Evolutionary conservation across 2,113 vertebrate species (phyloP).

Genomic region (Takifugu flavidus): DNA sequence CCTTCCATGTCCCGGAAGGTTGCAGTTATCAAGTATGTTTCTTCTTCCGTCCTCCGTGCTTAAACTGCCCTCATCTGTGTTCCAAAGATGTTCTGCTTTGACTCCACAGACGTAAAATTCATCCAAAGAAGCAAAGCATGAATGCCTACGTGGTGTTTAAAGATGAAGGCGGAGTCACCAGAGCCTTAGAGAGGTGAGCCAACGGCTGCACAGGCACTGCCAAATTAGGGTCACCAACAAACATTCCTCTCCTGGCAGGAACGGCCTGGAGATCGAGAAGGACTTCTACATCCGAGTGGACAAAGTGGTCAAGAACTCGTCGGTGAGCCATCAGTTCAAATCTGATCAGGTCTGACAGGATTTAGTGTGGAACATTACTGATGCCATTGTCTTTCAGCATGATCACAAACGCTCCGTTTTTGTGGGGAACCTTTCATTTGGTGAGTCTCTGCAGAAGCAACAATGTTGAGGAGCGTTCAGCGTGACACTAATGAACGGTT

Average conservation of each 20-base stretch:
- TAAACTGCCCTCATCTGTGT: not conserved
- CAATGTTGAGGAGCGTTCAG: not conserved
- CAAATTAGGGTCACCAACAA: not conserved
- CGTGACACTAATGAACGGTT: not conserved
- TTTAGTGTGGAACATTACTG: not conserved
- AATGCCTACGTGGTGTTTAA: slow-evolving; percentile 95
- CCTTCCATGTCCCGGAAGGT: slow-evolving; percentile 80
- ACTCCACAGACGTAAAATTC: slow-evolving; percentile 78
- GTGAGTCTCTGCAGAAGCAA: slow-evolving; percentile 72
- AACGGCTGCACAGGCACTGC: too few species aligned
- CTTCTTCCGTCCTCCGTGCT: not conserved
- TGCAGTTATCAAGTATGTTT: slow-evolving; percentile 87
- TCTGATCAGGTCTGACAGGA: not conserved
- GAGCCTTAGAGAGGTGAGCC: slow-evolving; percentile 80
- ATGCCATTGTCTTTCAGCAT: slow-evolving; percentile 71
- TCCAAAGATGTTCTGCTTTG: not conserved
- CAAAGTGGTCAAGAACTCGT: slow-evolving; percentile 63
- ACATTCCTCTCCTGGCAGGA: slow-evolving; percentile 69
- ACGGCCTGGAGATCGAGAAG: slow-evolving; percentile 82
- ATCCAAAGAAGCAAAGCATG: slow-evolving; percentile 82
- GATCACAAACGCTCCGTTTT: slow-evolving; percentile 88
- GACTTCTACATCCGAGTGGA: slow-evolving; percentile 89
- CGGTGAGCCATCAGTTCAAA: slow-evolving; percentile 1
- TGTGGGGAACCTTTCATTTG: slow-evolving; percentile 90
- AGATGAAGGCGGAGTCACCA: slow-evolving; percentile 71